Evolutionary conservation across 1,140 invertebrate genomes (phyloP).

Genomic region (Drosophila grimshawi): DNA sequence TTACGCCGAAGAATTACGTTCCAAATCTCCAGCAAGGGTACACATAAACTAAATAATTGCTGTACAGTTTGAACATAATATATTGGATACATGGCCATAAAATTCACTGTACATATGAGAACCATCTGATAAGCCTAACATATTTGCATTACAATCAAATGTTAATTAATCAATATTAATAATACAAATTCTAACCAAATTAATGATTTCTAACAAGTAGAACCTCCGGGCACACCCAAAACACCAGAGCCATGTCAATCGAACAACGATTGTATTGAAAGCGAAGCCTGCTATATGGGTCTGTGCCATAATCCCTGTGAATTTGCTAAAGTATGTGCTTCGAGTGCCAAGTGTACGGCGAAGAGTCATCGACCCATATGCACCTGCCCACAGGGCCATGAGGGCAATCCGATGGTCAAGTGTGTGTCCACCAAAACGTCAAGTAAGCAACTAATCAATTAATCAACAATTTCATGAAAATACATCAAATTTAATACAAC

Average conservation of each 20-base stretch:
- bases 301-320: conserved; percentile 90
- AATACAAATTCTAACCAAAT: conserved; percentile 37
- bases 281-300: conserved; percentile 90
- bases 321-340: conserved; percentile 90
- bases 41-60: background rate
- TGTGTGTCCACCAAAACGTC: conserved; percentile 88
- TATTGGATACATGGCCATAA: conserved; percentile 41
- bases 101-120: conserved; percentile 53
- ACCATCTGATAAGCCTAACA: conserved; percentile 17
- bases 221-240: conserved; percentile 88
- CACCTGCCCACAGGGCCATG: conserved; percentile 89
- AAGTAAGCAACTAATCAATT: conserved; percentile 87
- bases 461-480: conserved; percentile 44
- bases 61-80: conserved; percentile 52
- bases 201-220: conserved; percentile 85
- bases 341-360: conserved; percentile 89
- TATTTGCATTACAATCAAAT: conserved; percentile 18
- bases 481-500: conserved; percentile 36
- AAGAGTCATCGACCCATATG: conserved; percentile 91
- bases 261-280: conserved; percentile 90
- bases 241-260: conserved; percentile 89
- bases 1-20: too few relatives aligned
- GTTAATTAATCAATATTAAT: conserved; percentile 33
- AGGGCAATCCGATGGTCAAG: conserved; percentile 91
- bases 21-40: background rate